Evolutionary conservation across 2,797 vertebrate species (phyloP), one percentile per base, ranked within the genome.

Genomic region (Apogon hyalosoma): DNA sequence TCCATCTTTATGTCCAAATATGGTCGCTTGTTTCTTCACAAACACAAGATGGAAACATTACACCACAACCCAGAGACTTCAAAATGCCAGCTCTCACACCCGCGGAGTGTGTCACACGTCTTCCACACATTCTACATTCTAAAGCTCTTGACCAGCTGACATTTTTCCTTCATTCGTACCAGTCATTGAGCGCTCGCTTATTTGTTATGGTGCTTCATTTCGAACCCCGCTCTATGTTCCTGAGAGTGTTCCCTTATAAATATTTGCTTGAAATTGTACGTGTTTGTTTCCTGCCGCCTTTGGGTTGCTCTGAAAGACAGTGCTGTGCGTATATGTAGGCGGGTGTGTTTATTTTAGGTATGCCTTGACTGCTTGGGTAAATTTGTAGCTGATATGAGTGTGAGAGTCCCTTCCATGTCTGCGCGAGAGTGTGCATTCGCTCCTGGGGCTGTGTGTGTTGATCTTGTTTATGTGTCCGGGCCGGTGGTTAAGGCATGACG

Each of bases 401-500:
- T 15, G 40, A 15, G 51, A 36, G 15, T 68, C 46, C 14, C 16
- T 28, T 58, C 2, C 3, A 16, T 62, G 54, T 80, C 7, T 60
- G 1, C 19, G 31, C 16, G 15, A 45, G 50, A n/a, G 31, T 72
- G 45, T 59, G 12, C 6, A 0, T 65, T 48, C 14, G 49, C 38
- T 73, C 57, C 63, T 57, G 7, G 0, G 72, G 76, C 46, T 58
- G 39, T 54, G 43, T 42, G 67, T 68, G 75, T 66, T 69, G 77
- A 80, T 83, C 73, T 82, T 75, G 83, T 85, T 86, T 84, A 71
- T 47, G 77, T 71, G 82, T 80, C 59, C 16, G 21, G 38, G 53
- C 74, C 75, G 47, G 76, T 78, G 80, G 80, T 89, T 89, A 87
- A 79, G 84, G 69, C 50, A 55, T 89, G 90, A 89, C 71, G 12